These are phyloP conservation scores for Tuta absoluta DNA, from an alignment of 2,888 invertebrate genomes.

Conservation along the genomic window DNA sequence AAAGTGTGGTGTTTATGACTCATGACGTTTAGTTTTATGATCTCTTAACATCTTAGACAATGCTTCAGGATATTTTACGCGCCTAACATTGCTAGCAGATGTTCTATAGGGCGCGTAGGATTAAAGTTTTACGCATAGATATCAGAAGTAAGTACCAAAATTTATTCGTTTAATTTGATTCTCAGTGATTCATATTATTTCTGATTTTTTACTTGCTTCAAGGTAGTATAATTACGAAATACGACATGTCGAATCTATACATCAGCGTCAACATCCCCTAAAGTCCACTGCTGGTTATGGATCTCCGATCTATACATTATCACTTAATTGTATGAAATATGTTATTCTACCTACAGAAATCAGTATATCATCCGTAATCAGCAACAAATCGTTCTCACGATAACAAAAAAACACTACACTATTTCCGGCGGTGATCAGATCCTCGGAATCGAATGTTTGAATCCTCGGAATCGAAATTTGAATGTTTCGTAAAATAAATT, in stretches of 20 bases:
- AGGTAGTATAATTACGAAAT: no score
- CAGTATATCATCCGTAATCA: no score
- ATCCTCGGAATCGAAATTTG: slow-evolving; percentile 54
- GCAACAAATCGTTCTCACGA: neutral
- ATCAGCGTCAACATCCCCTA: no score
- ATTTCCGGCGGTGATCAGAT: slow-evolving; percentile 52
- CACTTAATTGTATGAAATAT: no score
- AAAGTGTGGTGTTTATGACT: slow-evolving; percentile 28
- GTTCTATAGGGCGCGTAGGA: neutral
- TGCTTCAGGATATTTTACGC: slow-evolving; percentile 23
- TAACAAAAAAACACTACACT: slow-evolving; percentile 45
- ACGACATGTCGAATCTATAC: no score
- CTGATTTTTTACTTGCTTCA: no score
- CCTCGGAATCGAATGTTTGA: slow-evolving; percentile 53
- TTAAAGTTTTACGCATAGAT: neutral
- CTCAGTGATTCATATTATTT: no score
- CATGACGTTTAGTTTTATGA: slow-evolving; percentile 30
- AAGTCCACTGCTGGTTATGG: no score
- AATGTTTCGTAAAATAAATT: slow-evolving; percentile 67
- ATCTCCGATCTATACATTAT: no score
- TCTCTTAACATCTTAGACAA: slow-evolving; percentile 24
- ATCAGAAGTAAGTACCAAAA: no score
- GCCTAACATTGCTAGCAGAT: slow-evolving; percentile 10
- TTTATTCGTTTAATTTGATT: no score
- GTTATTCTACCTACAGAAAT: no score